A percentile compares a stretch with the other conserved stretches of the same genome.
Evolutionary conservation across 2,113 vertebrate species (phyloP).

Genomic region (Dipodomys stephensi): DNA sequence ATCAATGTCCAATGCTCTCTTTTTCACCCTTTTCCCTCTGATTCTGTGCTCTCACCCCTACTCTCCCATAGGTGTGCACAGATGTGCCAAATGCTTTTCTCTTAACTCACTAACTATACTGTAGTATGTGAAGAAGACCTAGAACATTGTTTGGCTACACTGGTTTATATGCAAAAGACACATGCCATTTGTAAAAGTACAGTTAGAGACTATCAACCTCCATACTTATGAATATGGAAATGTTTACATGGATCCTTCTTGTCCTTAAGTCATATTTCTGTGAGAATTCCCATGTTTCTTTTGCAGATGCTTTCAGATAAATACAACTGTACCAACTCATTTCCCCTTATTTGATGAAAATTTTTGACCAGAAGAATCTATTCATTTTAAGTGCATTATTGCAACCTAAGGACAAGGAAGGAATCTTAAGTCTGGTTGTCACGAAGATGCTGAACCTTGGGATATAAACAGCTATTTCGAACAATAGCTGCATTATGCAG

Average conservation of each 20-base stretch:
- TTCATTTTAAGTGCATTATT: background rate
- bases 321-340: conserved; percentile 5
- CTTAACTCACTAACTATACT: background rate
- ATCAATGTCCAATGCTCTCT: too few species aligned
- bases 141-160: background rate
- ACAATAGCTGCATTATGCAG: background rate
- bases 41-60: too few species aligned
- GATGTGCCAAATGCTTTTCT: background rate
- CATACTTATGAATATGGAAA: background rate
- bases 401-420: background rate
- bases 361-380: background rate
- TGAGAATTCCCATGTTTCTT: background rate
- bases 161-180: background rate
- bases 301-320: background rate
- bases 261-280: background rate
- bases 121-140: background rate
- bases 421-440: background rate
- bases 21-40: too few species aligned
- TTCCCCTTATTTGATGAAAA: background rate
- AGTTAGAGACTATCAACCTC: background rate
- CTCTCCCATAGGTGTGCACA: background rate
- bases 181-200: background rate
- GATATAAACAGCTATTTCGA: background rate
- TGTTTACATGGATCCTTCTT: background rate
- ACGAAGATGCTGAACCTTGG: background rate